Base-by-base conservation (phyloP, 2,113 vertebrate species). In the Corythoichthys intestinalis region DNA sequence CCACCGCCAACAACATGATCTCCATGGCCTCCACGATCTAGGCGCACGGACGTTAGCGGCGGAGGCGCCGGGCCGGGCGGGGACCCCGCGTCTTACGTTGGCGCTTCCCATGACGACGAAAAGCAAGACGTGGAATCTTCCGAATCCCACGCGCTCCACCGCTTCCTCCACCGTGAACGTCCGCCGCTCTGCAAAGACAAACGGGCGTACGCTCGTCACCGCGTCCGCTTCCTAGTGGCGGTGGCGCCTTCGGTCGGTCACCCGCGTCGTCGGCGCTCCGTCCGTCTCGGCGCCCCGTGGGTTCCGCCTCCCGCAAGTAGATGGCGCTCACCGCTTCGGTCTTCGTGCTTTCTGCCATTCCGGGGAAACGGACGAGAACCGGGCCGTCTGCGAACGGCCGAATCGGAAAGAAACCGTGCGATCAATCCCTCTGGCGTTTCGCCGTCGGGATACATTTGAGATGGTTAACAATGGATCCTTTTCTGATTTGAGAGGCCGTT, bases 21-120 rank as follows among this genome's bases (percentile, higher is more conserved):
- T 99, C 97, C 96, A 98, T 97, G 4, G 97, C 96, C 83, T 98
- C 96, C 0, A 88, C 90, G 2, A 99, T 93, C 97, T 99, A 59
- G 0, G 15, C 9, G 66, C 41, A 69, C 3, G 41, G 3, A 8
- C 41, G 41, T 44, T 44, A 44, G 41, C 41, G 41, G 41, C 41
- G 6, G 41, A 6, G 41, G 9, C 41, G 6, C 9, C 6, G 41
- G 2, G 41, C 41, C 41, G 6, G 20, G 41, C 41, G 41, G 17
- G 17, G 6, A 6, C 17, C 6, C 4, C 9, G 8, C 15, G 37
- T 4, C 50, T 87, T 86, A 98, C 96, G 59, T 86, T 96, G 0
- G 94, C 90, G 74, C 95, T 94, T 28, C 97, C 97, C 96, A 99
- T 96, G 76, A 98, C 94, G 57, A 96, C 41, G 48, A 98, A 97